Percentiles rank a stretch among this genome's conserved stretches.
These are phyloP conservation scores for Isaurus tuberculatus DNA, from an alignment of 92 coral and sea anemone species.

Conservation along the genomic window DNA sequence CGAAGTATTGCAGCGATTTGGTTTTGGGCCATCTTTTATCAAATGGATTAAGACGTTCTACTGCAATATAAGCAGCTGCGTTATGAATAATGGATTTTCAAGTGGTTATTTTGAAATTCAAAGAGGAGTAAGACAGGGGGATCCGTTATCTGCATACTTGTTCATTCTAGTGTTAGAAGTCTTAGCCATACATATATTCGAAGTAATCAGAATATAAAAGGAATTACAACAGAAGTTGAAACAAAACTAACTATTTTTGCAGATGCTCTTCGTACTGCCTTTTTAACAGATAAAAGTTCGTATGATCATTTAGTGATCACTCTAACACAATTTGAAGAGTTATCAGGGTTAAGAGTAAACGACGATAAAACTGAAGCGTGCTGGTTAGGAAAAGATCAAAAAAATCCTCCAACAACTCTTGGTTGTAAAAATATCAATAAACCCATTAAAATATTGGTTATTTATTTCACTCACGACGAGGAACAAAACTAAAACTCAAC, in stretches of 20 bases:
- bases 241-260: slow-evolving; percentile 34
- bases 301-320: not conserved
- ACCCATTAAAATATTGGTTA: slow-evolving; percentile 50
- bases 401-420: not conserved
- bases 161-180: not conserved
- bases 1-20: not conserved
- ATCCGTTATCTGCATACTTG: slow-evolving; percentile 7
- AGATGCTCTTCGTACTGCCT: slow-evolving; percentile 18
- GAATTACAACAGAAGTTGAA: not conserved
- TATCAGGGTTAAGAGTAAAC: slow-evolving; percentile 14
- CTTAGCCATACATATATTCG: slow-evolving; percentile 5
- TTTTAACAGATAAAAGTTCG: not conserved
- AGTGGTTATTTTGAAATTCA: slow-evolving; percentile 10
- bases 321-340: slow-evolving; percentile 1
- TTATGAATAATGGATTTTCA: not conserved
- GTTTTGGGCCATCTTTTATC: not conserved
- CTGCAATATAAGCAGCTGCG: not conserved
- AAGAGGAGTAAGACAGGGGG: slow-evolving; percentile 35
- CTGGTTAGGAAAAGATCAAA: slow-evolving; percentile 11
- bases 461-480: slow-evolving; percentile 44
- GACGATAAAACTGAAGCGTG: slow-evolving; percentile 30
- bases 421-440: not conserved
- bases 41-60: not conserved
- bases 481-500: slow-evolving; percentile 13
- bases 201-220: slow-evolving; percentile 5